Percentiles rank a stretch among this genome's conserved stretches.
These are phyloP conservation scores for Brachyalestes nurse DNA, from an alignment of 2,797 vertebrate species.

Conservation along the genomic window DNA sequence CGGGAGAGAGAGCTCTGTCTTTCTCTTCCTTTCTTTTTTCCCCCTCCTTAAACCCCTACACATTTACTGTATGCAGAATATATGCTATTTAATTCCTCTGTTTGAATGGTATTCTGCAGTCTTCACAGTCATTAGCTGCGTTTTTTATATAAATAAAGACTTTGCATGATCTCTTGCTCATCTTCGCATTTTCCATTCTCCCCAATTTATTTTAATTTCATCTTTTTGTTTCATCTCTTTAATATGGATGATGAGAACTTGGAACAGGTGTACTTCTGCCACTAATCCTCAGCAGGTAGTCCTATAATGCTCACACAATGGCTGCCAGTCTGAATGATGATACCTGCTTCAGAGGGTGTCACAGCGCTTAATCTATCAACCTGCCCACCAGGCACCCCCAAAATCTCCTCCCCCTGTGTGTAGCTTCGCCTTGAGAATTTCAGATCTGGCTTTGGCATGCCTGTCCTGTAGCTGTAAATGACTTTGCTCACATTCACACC, in stretches of 20 bases:
- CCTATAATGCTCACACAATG: slow-evolving; percentile 56
- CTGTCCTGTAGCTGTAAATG: slow-evolving; percentile 28
- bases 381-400: slow-evolving; percentile 48
- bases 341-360: slow-evolving; percentile 60
- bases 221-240: slow-evolving; percentile 28
- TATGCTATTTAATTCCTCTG: slow-evolving; percentile 24
- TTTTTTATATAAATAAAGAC: background rate
- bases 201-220: slow-evolving; percentile 21
- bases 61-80: slow-evolving; percentile 23
- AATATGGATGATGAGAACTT: slow-evolving; percentile 49
- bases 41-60: slow-evolving; percentile 15
- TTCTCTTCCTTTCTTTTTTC: slow-evolving; percentile 28
- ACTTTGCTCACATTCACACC: slow-evolving; percentile 27
- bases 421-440: slow-evolving; percentile 48
- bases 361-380: slow-evolving; percentile 62
- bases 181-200: slow-evolving; percentile 4
- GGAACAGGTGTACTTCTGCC: slow-evolving; percentile 57
- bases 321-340: slow-evolving; percentile 62
- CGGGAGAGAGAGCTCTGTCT: slow-evolving; percentile 48
- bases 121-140: background rate
- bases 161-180: slow-evolving; percentile 18
- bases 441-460: slow-evolving; percentile 36
- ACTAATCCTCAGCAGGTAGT: slow-evolving; percentile 58
- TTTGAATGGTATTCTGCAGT: slow-evolving; percentile 2
- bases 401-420: slow-evolving; percentile 48